Evolutionary conservation across 1,140 invertebrate species (phyloP), one percentile per base, ranked within the genome.

Genomic region (Euschistus heros): DNA sequence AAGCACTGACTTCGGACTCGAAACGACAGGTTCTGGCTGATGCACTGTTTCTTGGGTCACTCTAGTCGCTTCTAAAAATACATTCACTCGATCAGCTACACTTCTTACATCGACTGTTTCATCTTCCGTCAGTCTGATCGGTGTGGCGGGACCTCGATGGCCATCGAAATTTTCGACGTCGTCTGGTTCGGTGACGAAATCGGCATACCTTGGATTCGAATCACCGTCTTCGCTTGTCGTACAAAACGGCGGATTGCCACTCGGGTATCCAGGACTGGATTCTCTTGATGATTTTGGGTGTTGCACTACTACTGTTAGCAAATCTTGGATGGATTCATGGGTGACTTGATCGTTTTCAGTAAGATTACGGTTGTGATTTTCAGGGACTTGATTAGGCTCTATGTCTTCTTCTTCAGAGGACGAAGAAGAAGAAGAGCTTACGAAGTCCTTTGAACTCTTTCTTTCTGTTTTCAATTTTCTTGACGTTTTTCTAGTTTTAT

Each of bases 261-360:
- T 62, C 6, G 67, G 64, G 13, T 68, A 54, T 3, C 69, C 68
- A 7, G 85, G 85, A 14, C 84, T 84, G 22, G 83, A 84, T 73
- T 87, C 86, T 46, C 85, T 72, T 0, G 85, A 86, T 60, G 85
- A 86, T 74, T 83, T 86, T 0, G 84, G 84, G 71, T 83, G 81
- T 72, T 85, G 81, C 24, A 83, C 75, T 64, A 81, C 77, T 66
- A 86, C 82, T 65, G 84, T 81, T 27, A 84, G 27, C 18, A 66
- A 62, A 55, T 70, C 68, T 59, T 69, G 62, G 78, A 71, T 77
- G 74, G 65, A 61, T 54, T 54, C 24, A 22, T 22, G 18, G 5
- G 24, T 54, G 1, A 54, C 4, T 6, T 17, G 18, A 54, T 22
- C 15, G 8, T 54, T 26, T 26, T 54, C 4, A 2, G 42, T 30